A percentile compares a stretch with the other conserved stretches of the same genome.
phyloP scores from a whole-genome alignment of 2,888 invertebrate species.

The Drosophila borborema region DNA sequence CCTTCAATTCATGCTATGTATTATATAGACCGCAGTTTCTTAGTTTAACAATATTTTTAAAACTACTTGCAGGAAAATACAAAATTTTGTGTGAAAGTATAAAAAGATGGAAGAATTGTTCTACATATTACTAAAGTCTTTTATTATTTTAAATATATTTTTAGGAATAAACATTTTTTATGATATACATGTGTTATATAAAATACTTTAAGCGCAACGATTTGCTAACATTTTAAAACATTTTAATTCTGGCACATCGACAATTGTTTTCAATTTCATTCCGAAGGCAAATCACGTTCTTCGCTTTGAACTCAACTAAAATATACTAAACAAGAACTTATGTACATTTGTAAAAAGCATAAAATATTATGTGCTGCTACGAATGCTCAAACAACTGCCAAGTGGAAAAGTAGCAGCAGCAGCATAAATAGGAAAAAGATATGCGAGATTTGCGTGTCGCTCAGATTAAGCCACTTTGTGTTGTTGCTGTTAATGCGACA shows the following conservation, averaged over 20 bases:
- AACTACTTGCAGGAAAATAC: no score
- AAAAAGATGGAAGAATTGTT: no score
- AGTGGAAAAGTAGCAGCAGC: slow-evolving; percentile 1
- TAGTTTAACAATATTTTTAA: no score
- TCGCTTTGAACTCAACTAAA: slow-evolving; percentile 48
- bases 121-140: no score
- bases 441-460: slow-evolving; percentile 46
- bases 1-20: no score
- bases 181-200: no score
- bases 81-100: no score
- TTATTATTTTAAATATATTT: no score
- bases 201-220: neutral
- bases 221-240: neutral
- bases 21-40: no score
- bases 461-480: slow-evolving; percentile 19
- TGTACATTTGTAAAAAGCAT: slow-evolving; percentile 56
- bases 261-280: slow-evolving; percentile 10
- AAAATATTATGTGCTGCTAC: slow-evolving; percentile 51
- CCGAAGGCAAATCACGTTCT: slow-evolving; percentile 70
- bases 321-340: slow-evolving; percentile 50
- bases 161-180: no score
- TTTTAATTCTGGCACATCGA: neutral
- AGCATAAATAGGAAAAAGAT: slow-evolving; percentile 52
- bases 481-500: slow-evolving; percentile 45
- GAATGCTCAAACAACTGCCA: slow-evolving; percentile 62